Evolutionary conservation across 2,113 vertebrate species (phyloP), one percentile per base, ranked within the genome.

Genomic region (Gracilinanus agilis): DNA sequence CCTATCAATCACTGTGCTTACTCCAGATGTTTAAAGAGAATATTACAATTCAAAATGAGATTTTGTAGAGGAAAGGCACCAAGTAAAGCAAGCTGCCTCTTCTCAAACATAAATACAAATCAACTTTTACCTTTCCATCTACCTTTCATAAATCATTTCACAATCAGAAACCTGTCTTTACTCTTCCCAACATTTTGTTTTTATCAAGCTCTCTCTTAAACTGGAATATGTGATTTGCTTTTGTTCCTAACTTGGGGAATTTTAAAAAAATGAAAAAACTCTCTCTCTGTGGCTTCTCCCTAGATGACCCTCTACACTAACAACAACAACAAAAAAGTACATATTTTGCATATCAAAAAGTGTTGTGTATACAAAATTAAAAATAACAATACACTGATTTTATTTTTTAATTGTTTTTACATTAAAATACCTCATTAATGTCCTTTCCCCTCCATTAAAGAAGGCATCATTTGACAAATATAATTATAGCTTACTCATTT

Each of bases 61-160:
- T 95, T 90, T 94, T 91, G 92, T 54, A 91, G 88, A 44, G 55
- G 23, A 55, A 93, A 94, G 90, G 58, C n/a, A 40, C 53, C 88
- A 88, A 97, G 56, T 90, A 95, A 49, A 92, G 91, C 34, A 91
- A 95, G 44, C 0, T 93, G 95, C 0, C 0, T 53, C 10, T 92
- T 96, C 94, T 90, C 90, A 95, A 94, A 97, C 55, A 88, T 96
- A 97, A 97, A 96, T 96, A 95, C 11, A 96, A 94, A 95, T 93
- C 34, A 61, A 93, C 89, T 89, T 88, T 94, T 97, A 97, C 96
- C 95, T 95, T 91, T 93, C 24, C 91, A 94, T 96, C 94, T 93
- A 93, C 58, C 53, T 55, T 24, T 75, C 92, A 93, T 97, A 97
- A 97, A 97, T 97, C 94, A 53, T 96, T 94, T 91, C 67, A 93